Conservation (phyloP, 2,888 invertebrate genomes). For the Brachycybe producta region DNA sequence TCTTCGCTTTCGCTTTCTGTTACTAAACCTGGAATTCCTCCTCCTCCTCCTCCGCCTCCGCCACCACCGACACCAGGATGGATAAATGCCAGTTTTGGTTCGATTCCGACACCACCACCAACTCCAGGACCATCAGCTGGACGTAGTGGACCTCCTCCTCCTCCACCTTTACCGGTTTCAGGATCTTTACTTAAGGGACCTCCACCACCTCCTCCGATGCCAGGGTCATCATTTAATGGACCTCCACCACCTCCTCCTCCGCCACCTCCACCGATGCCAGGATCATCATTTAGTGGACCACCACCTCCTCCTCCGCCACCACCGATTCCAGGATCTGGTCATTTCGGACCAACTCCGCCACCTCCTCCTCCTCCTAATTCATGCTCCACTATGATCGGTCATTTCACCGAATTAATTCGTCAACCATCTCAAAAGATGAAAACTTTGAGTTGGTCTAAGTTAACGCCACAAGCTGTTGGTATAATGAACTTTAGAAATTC, state of each 20-base stretch:
- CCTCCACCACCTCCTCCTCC: conserved; percentile 14
- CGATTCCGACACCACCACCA: conserved; percentile 6
- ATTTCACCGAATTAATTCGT: neutral
- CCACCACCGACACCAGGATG: neutral
- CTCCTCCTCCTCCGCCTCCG: neutral
- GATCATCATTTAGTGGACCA: neutral
- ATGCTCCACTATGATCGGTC: too few species aligned
- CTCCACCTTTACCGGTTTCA: neutral
- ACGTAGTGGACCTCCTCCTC: conserved; percentile 2
- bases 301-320: conserved; percentile 9
- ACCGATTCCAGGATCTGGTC: neutral
- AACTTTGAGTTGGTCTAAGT: conserved; percentile 38
- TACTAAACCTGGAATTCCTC: too few species aligned
- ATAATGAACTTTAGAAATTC: too few species aligned
- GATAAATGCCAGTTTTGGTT: too few species aligned
- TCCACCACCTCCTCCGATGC: conserved; percentile 2
- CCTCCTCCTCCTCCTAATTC: neutral
- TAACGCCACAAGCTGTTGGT: conserved; percentile 25
- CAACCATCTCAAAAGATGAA: conserved; percentile 36
- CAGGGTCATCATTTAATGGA: neutral
- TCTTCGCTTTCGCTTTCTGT: too few species aligned
- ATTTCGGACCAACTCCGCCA: too few species aligned
- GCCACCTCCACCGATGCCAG: neutral
- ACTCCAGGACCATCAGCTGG: neutral
- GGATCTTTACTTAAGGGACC: neutral